phyloP scores from a whole-genome alignment of 2,113 vertebrate genomes.

The Mustela lutreola region DNA sequence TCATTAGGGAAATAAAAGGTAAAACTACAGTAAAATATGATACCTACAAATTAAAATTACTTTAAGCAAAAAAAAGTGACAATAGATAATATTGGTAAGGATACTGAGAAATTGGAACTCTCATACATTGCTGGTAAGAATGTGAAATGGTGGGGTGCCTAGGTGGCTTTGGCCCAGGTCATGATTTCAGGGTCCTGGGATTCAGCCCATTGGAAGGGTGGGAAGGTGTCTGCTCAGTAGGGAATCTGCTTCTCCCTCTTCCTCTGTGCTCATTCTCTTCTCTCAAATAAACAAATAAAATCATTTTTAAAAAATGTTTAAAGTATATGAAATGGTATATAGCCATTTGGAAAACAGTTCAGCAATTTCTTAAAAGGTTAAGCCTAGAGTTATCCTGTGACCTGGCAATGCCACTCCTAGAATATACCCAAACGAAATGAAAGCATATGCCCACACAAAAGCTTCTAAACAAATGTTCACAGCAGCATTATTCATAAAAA shows the following conservation, averaged over 20 bases:
- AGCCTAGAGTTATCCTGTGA: background rate
- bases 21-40: background rate
- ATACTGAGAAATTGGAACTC: background rate
- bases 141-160: background rate
- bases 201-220: too few species aligned
- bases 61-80: background rate
- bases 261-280: too few species aligned
- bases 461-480: background rate
- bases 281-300: too few species aligned
- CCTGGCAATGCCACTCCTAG: background rate
- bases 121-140: background rate
- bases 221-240: too few species aligned
- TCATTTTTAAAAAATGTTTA: too few species aligned
- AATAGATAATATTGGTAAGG: background rate
- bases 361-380: slow-evolving; percentile 17
- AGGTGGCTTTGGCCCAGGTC: too few species aligned
- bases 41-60: background rate
- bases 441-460: background rate
- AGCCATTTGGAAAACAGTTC: background rate
- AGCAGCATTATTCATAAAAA: background rate
- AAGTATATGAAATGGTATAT: background rate
- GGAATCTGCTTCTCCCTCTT: too few species aligned
- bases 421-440: background rate
- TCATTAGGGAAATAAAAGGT: slow-evolving; percentile 11
- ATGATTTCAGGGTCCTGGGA: too few species aligned